Conservation (phyloP, 1,140 invertebrate genomes). For the Drosophila bifasciata region DNA sequence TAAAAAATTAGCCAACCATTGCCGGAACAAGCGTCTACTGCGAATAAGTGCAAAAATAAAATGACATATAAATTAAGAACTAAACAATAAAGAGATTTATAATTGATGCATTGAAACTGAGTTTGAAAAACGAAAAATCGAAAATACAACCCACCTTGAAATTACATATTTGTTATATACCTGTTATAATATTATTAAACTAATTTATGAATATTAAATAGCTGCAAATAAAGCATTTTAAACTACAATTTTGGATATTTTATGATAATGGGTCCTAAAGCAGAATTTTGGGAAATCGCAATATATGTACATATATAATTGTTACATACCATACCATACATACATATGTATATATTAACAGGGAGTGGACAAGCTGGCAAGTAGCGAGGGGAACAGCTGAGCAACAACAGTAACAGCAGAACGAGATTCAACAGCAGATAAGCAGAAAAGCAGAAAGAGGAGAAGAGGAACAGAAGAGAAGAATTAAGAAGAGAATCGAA, state of each 20-base stretch:
- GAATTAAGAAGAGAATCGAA: too few species aligned
- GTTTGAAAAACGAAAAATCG: constrained; percentile 80
- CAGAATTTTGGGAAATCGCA: too few species aligned
- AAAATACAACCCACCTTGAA: constrained; percentile 83
- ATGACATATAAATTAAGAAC: constrained; percentile 32
- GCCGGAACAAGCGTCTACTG: constrained; percentile 62
- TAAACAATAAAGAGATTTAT: constrained; percentile 52
- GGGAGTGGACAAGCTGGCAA: too few species aligned
- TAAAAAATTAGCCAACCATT: constrained; percentile 77
- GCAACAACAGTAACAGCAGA: too few species aligned
- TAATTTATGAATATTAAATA: constrained; percentile 75
- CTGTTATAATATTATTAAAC: constrained; percentile 75
- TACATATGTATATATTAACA: too few species aligned
- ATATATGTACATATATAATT: too few species aligned
- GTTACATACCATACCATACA: too few species aligned
- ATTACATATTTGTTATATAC: constrained; percentile 83
- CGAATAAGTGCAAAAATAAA: constrained; percentile 40
- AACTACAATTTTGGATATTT: constrained; percentile 9
- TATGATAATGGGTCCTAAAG: too few species aligned
- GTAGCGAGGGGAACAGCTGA: too few species aligned
- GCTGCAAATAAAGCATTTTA: constrained; percentile 77
- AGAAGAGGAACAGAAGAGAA: too few species aligned
- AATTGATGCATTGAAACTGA: constrained; percentile 74
- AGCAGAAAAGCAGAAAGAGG: too few species aligned
- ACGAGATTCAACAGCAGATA: too few species aligned